Conservation (phyloP, 2,797 vertebrate genomes). For the Morus bassanus region DNA sequence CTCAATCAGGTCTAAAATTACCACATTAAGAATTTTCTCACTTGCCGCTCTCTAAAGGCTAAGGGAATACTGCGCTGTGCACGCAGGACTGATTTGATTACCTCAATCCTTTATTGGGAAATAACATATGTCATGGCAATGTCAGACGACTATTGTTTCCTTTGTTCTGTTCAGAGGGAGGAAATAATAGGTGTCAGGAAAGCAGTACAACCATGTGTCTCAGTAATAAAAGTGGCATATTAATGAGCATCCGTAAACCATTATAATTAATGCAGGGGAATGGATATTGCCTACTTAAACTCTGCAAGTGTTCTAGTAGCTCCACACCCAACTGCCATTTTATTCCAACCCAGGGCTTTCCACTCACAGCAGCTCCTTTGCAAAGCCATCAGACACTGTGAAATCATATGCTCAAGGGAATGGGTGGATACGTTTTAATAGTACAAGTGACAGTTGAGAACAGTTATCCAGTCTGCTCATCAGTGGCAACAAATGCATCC, state of each 20-base stretch:
- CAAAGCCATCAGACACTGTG: not conserved
- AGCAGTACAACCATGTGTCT: not conserved
- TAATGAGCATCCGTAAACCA: not conserved
- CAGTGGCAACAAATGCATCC: not conserved
- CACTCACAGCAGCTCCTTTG: not conserved
- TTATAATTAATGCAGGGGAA: not conserved
- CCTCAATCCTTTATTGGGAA: conserved; percentile 15
- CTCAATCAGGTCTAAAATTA: conserved; percentile 47
- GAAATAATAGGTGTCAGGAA: conserved; percentile 28
- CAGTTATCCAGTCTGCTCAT: not conserved
- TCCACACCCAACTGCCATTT: not conserved
- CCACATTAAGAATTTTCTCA: not conserved
- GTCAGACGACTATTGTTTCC: not conserved
- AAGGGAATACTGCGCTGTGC: not conserved
- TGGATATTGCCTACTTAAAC: not conserved
- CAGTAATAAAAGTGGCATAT: conserved; percentile 3
- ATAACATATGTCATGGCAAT: not conserved
- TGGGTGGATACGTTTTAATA: not conserved
- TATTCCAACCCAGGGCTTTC: not conserved
- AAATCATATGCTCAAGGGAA: not conserved
- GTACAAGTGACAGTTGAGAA: not conserved
- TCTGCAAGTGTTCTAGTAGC: not conserved
- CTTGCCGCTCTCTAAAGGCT: not conserved
- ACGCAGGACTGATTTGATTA: conserved; percentile 1
- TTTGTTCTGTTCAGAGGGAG: conserved; percentile 24